These are phyloP conservation scores for Globodera rostochiensis DNA, from an alignment of 1,140 invertebrate species.

Conservation along the genomic window DNA sequence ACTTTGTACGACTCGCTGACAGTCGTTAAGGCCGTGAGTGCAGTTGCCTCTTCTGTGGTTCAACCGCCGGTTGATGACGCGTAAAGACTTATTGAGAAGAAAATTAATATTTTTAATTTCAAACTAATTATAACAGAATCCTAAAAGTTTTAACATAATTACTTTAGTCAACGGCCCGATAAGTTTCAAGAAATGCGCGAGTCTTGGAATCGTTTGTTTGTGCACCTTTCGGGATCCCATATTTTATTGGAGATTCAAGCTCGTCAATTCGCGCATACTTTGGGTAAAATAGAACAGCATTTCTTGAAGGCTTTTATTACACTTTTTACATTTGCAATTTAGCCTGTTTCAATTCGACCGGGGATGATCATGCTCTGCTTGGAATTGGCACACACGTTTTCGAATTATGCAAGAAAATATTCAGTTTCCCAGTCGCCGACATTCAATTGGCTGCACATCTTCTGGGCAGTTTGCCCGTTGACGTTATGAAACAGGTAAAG, in stretches of 20 bases:
- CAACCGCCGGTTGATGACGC: constrained; percentile 21
- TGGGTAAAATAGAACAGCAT: constrained; percentile 21
- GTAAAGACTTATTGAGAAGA: background rate
- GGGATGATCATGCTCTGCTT: background rate
- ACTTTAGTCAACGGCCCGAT: background rate
- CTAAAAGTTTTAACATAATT: background rate
- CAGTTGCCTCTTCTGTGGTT: constrained; percentile 33
- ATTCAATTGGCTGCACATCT: constrained; percentile 35
- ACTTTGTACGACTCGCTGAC: constrained; percentile 23
- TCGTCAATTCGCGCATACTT: constrained; percentile 30
- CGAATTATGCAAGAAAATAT: constrained; percentile 40
- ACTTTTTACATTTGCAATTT: background rate
- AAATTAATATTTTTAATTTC: no score
- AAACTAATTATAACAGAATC: no score
- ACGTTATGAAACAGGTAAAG: constrained; percentile 25
- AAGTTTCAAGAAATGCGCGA: constrained; percentile 15
- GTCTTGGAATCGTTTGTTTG: constrained; percentile 31
- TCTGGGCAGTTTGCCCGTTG: constrained; percentile 18
- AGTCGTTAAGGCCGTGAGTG: constrained; percentile 20
- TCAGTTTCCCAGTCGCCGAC: constrained; percentile 32
- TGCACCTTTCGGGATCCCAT: constrained; percentile 7
- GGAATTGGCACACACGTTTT: constrained; percentile 13
- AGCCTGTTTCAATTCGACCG: constrained; percentile 15
- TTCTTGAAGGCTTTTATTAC: background rate
- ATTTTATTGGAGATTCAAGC: constrained; percentile 30